Conservation (phyloP, 1,140 invertebrate genomes). For the Drosophila bocqueti region DNA sequence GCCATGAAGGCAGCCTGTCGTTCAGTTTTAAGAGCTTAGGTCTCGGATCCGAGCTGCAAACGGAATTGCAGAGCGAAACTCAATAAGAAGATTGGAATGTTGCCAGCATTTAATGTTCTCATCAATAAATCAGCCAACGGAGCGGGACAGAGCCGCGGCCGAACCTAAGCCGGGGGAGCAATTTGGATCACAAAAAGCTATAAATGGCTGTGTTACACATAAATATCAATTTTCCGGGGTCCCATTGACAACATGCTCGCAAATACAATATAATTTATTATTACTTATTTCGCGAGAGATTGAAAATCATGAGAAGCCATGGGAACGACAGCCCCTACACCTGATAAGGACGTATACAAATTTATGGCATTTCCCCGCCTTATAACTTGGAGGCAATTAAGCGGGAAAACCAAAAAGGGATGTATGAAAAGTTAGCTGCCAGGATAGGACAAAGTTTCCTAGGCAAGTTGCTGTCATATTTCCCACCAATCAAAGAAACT, state of each 20-base stretch:
- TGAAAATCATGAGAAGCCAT: slow-evolving; percentile 10
- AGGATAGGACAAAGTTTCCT: neutral
- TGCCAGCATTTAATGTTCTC: slow-evolving; percentile 30
- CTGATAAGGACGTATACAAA: neutral
- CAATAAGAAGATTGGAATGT: slow-evolving; percentile 42
- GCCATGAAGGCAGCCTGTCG: slow-evolving; percentile 11
- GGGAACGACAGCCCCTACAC: slow-evolving; percentile 7
- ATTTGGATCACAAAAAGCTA: slow-evolving; percentile 21
- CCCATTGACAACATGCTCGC: slow-evolving; percentile 48
- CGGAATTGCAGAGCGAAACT: slow-evolving; percentile 3
- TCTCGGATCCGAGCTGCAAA: slow-evolving; percentile 1
- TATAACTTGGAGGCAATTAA: slow-evolving; percentile 9
- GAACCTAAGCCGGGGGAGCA: slow-evolving; percentile 8
- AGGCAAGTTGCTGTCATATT: neutral
- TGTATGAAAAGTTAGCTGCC: neutral
- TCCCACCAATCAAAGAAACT: slow-evolving; percentile 12
- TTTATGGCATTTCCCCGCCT: neutral
- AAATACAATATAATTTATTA: slow-evolving; percentile 62
- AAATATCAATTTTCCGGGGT: slow-evolving; percentile 64
- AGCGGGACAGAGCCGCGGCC: neutral
- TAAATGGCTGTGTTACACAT: slow-evolving; percentile 55
- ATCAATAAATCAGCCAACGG: slow-evolving; percentile 31
- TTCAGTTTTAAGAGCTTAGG: slow-evolving; percentile 22
- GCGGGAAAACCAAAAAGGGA: neutral
- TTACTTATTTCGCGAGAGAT: slow-evolving; percentile 19